Evolutionary conservation across 1,140 invertebrate species (phyloP).

Genomic region (Macrobrachium rosenbergii): DNA sequence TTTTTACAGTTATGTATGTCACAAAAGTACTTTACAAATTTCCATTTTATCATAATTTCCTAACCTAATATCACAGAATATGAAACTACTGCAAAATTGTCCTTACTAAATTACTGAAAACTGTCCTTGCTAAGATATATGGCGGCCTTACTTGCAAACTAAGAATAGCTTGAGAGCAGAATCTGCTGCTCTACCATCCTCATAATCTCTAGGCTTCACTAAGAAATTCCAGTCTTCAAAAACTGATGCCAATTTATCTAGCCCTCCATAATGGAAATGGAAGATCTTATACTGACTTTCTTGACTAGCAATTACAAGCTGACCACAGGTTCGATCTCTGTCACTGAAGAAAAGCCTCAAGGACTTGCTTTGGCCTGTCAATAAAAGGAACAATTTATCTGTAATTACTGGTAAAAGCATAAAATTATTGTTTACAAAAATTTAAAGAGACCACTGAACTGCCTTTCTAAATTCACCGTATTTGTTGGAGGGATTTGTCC

Average conservation of each 20-base stretch:
- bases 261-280: constrained; percentile 94
- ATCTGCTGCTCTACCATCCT: constrained; percentile 42
- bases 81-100: background rate
- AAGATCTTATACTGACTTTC: constrained; percentile 97
- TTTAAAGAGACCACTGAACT: background rate
- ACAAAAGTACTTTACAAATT: too few relatives aligned
- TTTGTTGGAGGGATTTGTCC: background rate
- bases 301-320: constrained; percentile 91
- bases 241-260: constrained; percentile 89
- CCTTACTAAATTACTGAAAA: background rate
- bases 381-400: constrained; percentile 48
- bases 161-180: constrained; percentile 65
- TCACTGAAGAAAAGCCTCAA: constrained; percentile 94
- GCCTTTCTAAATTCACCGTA: background rate
- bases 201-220: constrained; percentile 69
- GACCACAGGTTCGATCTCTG: constrained; percentile 88
- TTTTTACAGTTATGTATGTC: too few relatives aligned
- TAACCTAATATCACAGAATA: background rate
- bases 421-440: background rate
- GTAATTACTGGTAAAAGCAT: constrained; percentile 2
- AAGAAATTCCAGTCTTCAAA: constrained; percentile 89
- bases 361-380: constrained; percentile 87
- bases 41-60: too few relatives aligned
- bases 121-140: constrained; percentile 27
- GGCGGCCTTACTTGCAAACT: constrained; percentile 66